Evolutionary conservation across 2,888 invertebrate species (phyloP), one percentile per base, ranked within the genome.

Genomic region (Agrotis clavis): DNA sequence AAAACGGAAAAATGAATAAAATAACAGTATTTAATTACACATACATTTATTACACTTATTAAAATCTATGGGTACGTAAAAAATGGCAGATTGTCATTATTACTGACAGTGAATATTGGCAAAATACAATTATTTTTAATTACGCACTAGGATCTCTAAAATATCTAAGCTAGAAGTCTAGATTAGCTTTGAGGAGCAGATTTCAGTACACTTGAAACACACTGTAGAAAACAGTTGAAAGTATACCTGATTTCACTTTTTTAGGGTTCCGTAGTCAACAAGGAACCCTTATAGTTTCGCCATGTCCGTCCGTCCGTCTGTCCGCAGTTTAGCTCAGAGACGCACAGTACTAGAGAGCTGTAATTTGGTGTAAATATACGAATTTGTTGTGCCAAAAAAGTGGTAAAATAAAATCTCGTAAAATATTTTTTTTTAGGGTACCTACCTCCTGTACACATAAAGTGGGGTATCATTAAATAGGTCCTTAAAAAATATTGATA

Each of bases 11-110:
- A 11, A 54, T 18, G 74, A 90, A 90, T 86, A 85, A 89, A 85
- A 87, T 72, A 77, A 63, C 64, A 61, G n/a, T 16, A 57, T 63
- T 65, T 85, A 75, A 85, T 91, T 93, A 91, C 92, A 94, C 93
- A 94, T 93, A 94, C 91, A 92, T 95, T 94, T 94, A 94, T 90
- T 95, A 95, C 92, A 94, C 90, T 92, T 94, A 94, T 93, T 95
- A 94, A 94, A 94, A 94, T 92, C 94, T 95, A 95, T 90, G 90
- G 93, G 93, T 93, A 95, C 90, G 95, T 95, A 96, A 95, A 96
- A 96, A 96, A 96, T 96, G 95, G 96, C 96, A 95, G 96, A 95
- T 95, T 90, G 93, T 95, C 93, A 92, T 90, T 87, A 80, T 89
- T 90, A 92, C 89, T 91, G 94, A 95, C 94, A 89, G 95, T 95